Evolutionary conservation across 2,888 invertebrate genomes (phyloP).

Genomic region (Diaphora mendica): DNA sequence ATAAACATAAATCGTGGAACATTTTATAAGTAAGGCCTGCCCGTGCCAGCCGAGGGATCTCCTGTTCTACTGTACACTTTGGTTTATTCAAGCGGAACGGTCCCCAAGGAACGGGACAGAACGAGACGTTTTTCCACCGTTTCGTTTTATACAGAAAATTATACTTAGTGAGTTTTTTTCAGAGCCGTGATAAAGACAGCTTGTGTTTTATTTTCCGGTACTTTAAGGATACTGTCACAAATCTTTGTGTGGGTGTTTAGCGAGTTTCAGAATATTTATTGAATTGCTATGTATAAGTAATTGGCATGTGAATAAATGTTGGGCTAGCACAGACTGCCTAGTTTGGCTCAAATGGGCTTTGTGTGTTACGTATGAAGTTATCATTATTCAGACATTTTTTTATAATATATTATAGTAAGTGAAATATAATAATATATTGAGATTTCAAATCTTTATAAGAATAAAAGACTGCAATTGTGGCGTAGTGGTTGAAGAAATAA

Average conservation of each 20-base stretch:
- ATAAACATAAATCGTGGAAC: conserved; percentile 63
- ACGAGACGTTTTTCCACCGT: conserved; percentile 34
- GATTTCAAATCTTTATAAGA: too few relatives aligned
- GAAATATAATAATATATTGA: too few relatives aligned
- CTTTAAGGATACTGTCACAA: conserved; percentile 12
- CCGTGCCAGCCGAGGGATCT: conserved; percentile 24
- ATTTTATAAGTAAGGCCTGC: conserved; percentile 44
- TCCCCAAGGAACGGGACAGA: conserved; percentile 23
- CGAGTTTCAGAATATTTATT: neutral
- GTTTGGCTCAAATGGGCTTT: too few relatives aligned
- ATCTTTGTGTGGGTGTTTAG: neutral
- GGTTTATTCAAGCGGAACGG: conserved; percentile 40
- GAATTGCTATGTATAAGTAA: neutral
- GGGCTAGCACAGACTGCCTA: too few relatives aligned
- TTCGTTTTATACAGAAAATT: conserved; percentile 43
- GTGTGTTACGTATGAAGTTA: too few relatives aligned
- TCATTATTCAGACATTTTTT: too few relatives aligned
- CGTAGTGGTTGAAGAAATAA: too few relatives aligned
- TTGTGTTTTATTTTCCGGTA: conserved; percentile 18
- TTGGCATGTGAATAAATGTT: neutral
- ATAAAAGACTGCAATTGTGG: too few relatives aligned
- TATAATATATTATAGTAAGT: too few relatives aligned
- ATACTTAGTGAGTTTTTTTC: conserved; percentile 38
- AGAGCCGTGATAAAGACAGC: conserved; percentile 27
- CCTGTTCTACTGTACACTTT: conserved; percentile 32